Evolutionary conservation across 2,797 vertebrate species (phyloP).

Genomic region (Etheostoma nigrum): DNA sequence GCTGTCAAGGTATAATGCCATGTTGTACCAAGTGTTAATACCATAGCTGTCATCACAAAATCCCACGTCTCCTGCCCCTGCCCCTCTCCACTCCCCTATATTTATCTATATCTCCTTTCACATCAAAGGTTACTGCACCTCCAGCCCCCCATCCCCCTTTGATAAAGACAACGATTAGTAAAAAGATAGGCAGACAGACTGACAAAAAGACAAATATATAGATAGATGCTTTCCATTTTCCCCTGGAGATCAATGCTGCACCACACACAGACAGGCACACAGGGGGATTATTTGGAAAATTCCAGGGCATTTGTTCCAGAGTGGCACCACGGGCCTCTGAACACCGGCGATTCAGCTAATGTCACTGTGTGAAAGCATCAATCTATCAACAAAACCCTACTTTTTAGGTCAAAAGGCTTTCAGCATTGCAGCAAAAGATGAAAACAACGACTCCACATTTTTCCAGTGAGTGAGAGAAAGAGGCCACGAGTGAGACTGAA

Average conservation of each 20-base stretch:
- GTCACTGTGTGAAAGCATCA: slow-evolving; percentile 84
- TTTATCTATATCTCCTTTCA: slow-evolving; percentile 40
- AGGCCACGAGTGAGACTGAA: slow-evolving; percentile 70
- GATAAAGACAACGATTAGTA: slow-evolving; percentile 70
- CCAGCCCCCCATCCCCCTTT: slow-evolving; percentile 33
- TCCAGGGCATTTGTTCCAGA: slow-evolving; percentile 84
- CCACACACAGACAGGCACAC: slow-evolving; percentile 70
- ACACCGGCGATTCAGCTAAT: slow-evolving; percentile 82
- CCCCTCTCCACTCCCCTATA: slow-evolving; percentile 39
- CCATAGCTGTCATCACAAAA: slow-evolving; percentile 65
- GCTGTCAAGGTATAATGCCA: slow-evolving; percentile 63
- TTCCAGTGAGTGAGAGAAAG: slow-evolving; percentile 73
- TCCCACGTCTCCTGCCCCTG: slow-evolving; percentile 47
- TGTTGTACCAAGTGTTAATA: slow-evolving; percentile 66
- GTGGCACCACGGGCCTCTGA: slow-evolving; percentile 78
- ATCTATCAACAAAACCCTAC: slow-evolving; percentile 85
- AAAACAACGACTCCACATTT: slow-evolving; percentile 60
- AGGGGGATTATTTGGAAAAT: slow-evolving; percentile 87
- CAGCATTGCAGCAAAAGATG: slow-evolving; percentile 67
- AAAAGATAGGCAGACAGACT: slow-evolving; percentile 51
- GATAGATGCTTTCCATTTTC: slow-evolving; percentile 70
- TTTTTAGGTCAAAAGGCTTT: slow-evolving; percentile 87
- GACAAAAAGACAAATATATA: slow-evolving; percentile 64
- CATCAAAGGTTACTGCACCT: slow-evolving; percentile 59
- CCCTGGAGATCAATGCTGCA: slow-evolving; percentile 48